Percentiles rank a stretch among this genome's conserved stretches.
Conservation (phyloP, 2,888 invertebrate genomes). For the Tipula confusa region DNA sequence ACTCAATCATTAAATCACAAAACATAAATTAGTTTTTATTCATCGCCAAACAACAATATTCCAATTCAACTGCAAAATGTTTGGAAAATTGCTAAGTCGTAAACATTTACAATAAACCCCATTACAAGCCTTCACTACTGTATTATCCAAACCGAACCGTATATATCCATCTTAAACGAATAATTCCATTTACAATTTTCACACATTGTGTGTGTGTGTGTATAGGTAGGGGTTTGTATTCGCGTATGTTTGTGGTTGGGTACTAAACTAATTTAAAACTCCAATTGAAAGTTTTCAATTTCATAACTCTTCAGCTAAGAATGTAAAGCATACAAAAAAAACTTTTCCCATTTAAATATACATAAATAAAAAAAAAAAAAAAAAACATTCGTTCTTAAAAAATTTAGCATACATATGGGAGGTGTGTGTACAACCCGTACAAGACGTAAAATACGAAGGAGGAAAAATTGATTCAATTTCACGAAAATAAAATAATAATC, state of each 20-base stretch:
- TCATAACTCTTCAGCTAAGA: constrained; percentile 3
- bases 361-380: background rate
- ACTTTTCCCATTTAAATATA: constrained; percentile 12
- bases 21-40: no score
- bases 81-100: background rate
- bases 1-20: no score
- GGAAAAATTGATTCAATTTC: background rate
- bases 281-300: constrained; percentile 20
- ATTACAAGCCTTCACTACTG: background rate
- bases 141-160: background rate
- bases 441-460: background rate
- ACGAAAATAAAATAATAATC: background rate
- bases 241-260: background rate
- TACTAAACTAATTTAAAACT: constrained; percentile 6
- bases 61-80: no score
- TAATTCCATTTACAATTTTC: background rate
- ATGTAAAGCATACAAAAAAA: background rate
- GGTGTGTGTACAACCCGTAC: background rate
- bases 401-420: background rate
- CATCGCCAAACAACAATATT: no score
- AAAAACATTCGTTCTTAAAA: no score
- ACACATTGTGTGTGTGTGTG: background rate
- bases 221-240: background rate
- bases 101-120: background rate
- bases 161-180: background rate